Evolutionary conservation across 1,140 invertebrate species (phyloP).

Genomic region (Theocolax elegans): DNA sequence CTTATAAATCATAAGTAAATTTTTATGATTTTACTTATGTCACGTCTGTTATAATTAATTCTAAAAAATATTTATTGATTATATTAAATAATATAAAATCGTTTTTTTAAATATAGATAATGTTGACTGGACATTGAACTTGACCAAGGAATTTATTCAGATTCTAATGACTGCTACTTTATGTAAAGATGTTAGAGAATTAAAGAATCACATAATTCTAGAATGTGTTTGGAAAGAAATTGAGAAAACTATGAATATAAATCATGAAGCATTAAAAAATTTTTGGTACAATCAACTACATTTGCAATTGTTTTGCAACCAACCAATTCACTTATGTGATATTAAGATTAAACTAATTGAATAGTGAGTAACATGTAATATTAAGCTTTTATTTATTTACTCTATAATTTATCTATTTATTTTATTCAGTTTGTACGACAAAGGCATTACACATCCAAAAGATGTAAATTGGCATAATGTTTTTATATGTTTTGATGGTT

Average conservation of each 20-base stretch:
- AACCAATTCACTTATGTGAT: conserved; percentile 53
- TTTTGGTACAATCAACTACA: conserved; percentile 57
- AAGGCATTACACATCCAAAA: conserved; percentile 40
- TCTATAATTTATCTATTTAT: background rate
- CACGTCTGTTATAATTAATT: too few species aligned
- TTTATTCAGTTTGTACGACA: conserved; percentile 50
- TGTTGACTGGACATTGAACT: background rate
- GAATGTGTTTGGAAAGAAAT: conserved; percentile 54
- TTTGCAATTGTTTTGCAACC: conserved; percentile 55
- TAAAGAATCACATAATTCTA: conserved; percentile 54
- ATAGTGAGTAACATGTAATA: conserved; percentile 51
- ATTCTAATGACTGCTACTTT: conserved; percentile 47
- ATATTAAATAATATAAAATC: too few species aligned
- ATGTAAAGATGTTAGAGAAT: conserved; percentile 49
- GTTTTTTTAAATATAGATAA: background rate
- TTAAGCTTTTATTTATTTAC: conserved; percentile 5
- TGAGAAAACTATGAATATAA: conserved; percentile 50
- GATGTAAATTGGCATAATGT: conserved; percentile 53
- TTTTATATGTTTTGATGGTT: conserved; percentile 51
- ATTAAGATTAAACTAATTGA: conserved; percentile 59
- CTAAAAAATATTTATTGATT: too few species aligned
- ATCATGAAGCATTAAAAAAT: conserved; percentile 39
- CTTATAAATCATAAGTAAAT: too few species aligned
- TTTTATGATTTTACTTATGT: too few species aligned
- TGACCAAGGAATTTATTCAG: conserved; percentile 46